Conservation (phyloP, 2,113 vertebrate genomes). For the Aegypius monachus region DNA sequence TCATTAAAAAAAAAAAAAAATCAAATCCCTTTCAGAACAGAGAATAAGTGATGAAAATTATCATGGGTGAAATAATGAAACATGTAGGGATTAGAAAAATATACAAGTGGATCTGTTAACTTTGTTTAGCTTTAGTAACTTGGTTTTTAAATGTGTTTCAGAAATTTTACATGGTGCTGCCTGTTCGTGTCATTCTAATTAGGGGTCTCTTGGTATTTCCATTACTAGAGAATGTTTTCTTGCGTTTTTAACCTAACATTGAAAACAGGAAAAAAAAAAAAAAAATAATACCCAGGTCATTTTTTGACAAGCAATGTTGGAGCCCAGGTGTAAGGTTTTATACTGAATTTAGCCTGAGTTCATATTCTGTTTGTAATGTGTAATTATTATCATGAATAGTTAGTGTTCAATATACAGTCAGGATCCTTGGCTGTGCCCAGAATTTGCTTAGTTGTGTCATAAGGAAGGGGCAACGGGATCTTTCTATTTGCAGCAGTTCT, state of each 20-base stretch:
- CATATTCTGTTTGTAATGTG: not conserved
- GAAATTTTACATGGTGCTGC: not conserved
- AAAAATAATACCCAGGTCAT: not conserved
- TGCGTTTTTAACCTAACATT: not conserved
- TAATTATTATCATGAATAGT: not conserved
- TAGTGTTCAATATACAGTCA: not conserved
- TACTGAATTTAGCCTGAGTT: not conserved
- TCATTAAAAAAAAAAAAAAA: not conserved
- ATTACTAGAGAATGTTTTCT: not conserved
- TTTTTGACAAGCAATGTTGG: not conserved
- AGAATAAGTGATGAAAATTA: slow-evolving; percentile 9
- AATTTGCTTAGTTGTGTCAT: not conserved
- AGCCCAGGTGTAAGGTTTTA: not conserved
- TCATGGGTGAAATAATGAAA: not conserved
- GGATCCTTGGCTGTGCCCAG: not conserved
- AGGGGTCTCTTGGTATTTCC: not conserved
- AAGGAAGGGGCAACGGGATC: not conserved
- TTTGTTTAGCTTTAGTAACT: slow-evolving; percentile 8
- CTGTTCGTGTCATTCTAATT: not conserved
- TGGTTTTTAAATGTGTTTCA: slow-evolving; percentile 5
- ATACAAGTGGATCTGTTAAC: not conserved
- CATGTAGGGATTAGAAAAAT: slow-evolving; percentile 6
- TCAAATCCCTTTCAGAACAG: not conserved
- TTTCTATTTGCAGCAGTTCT: not conserved
- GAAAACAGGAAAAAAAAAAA: not conserved